phyloP scores from a whole-genome alignment of 2,888 invertebrate genomes.

The Megastigmus dorsalis region DNA sequence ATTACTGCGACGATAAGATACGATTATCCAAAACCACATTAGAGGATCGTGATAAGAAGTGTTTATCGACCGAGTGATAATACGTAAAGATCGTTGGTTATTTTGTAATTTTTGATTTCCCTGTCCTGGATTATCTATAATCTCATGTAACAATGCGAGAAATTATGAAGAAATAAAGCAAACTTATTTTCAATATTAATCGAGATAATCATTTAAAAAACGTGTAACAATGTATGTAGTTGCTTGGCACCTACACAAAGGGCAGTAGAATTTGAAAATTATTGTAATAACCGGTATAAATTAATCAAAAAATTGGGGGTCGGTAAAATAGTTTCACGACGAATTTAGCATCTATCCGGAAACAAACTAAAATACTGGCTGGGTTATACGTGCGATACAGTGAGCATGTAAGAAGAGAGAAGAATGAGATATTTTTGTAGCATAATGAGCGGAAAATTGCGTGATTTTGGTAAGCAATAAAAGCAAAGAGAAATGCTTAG shows the following conservation, averaged over 20 bases:
- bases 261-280: conserved; percentile 29
- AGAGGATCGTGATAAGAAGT: not conserved
- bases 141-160: not conserved
- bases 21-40: not conserved
- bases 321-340: not conserved
- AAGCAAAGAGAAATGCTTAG: not conserved
- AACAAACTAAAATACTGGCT: conserved; percentile 11
- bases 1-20: not conserved
- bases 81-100: conserved; percentile 2
- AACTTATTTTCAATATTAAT: not conserved
- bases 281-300: conserved; percentile 15
- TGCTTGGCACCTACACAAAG: not conserved
- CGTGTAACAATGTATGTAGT: not conserved
- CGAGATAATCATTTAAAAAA: not conserved
- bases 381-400: conserved; percentile 3
- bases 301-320: conserved; percentile 12
- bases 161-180: not conserved
- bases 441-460: not conserved
- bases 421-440: conserved; percentile 60
- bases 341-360: not conserved
- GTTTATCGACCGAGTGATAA: conserved; percentile 7
- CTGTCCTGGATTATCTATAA: not conserved
- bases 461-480: conserved; percentile 48
- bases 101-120: conserved; percentile 24
- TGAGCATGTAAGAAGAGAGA: conserved; percentile 8